Base-by-base conservation (phyloP, 2,113 vertebrate genomes). In the Notiomystis cincta region DNA sequence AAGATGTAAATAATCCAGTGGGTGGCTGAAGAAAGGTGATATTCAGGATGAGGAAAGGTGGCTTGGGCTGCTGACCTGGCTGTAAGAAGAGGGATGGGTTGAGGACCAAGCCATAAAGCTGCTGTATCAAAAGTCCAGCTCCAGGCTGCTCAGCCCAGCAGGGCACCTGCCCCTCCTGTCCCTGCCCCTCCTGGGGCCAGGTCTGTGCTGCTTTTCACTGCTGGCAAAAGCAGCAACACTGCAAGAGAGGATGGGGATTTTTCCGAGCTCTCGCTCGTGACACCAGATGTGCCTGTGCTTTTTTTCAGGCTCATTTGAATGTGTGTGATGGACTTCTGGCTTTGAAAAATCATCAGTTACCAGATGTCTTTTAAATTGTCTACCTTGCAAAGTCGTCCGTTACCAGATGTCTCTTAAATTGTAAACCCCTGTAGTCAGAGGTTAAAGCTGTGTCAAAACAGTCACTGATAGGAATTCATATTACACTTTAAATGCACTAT, bases 221-320 rank as follows among this genome's bases (percentile, higher is more conserved):
- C 0, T 69, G 91, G 45, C 72, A 70, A 64, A 85, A 35, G 22
- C 80, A 87, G 50, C 45, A 54, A 11, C 4, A 2, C 25, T 80
- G 62, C 85, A 57, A 11, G 27, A 57, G 47, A 85, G 62, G 58
- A n/a, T 27, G 56, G 69, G 40, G 20, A 3, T 27, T 31, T 83
- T 44, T 35, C 75, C 37, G 33, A 77, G 64, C 72, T 87, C 84
- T 83, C 35, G 69, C 67, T 93, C 72, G 19, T 45, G 47, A 90
- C 81, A 56, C 75, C 95, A 94, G 54, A 87, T 94, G 95, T 82
- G 76, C 50, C 54, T 60, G n/a, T 51, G 85, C 48, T 67, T 81
- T 93, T 57, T 94, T 72, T 83, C 16, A n/a, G 78, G 44, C 80
- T 95, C 72, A 93, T 97, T 96, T 97, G 94, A 96, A 95, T 95